Evolutionary conservation across 2,113 vertebrate species (phyloP), one percentile per base, ranked within the genome.

Genomic region (Ptilorrhoa leucosticta): DNA sequence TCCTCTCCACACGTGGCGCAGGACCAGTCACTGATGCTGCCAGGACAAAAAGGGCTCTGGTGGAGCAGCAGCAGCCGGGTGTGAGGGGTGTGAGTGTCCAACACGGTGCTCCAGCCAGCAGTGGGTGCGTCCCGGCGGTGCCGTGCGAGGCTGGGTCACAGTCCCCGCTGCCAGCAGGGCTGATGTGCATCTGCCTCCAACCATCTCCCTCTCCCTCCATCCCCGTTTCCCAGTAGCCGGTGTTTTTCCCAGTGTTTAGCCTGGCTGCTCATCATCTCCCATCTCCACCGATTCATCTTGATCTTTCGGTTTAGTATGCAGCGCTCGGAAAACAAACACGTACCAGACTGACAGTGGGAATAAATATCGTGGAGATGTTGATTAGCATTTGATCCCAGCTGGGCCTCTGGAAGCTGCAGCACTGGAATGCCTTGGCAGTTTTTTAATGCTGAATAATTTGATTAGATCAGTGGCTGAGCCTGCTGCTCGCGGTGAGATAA

Each of bases 381-480:
- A 98, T 98, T 97, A 98, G 97, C 98, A 98, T 97, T 98, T 98
- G 98, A 98, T 98, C 98, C 98, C 98, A 98, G 98, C 98, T 98
- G 98, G 97, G 97, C 92, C 97, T 95, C 96, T 90, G 97, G 95
- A 97, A 97, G 96, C 97, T 93, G 96, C 96, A 97, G 97, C 97
- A 89, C 97, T 97, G 98, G 97, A 97, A 98, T 97, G 98, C 96
- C 98, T 97, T 95, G 97, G 98, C 97, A 97, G 97, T 97, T 98
- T 97, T 98, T 98, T 98, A 98, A 98, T 98, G 98, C 97, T 98
- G 97, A 98, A 98, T 98, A 98, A 98, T 98, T 98, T 98, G 98
- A 98, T 98, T 98, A 98, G 97, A 98, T 98, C 97, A 97, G 97
- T 97, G 97, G 84, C 97, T 98, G 97, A 97, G 97, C 97, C 98